Base-by-base conservation (phyloP, 2,888 invertebrate species). In the Hydraecia micacea region DNA sequence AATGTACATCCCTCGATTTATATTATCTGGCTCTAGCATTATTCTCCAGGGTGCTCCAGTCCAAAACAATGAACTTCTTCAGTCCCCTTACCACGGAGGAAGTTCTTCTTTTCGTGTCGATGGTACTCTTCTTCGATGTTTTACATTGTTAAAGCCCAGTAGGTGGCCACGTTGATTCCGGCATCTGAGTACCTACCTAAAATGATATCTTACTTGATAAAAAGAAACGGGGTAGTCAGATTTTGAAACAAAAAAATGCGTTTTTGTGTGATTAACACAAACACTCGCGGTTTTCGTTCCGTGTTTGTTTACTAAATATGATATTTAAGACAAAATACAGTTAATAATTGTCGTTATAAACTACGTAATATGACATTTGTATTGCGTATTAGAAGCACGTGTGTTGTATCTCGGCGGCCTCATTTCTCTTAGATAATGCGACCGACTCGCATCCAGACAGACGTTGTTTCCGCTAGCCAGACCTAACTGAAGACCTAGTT, bases 351-450 rank as follows among this genome's bases (percentile, higher is more conserved):
- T 76, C 39, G 39, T 52, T 70, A 65, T 69, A n/a, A 62, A 84
- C 73, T 69, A 81, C 77, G 81, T 82, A 58, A 58, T 58, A 82
- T 69, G 81, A 71, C 69, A 77, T 70, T 77, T 66, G 79, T 75
- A 87, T 84, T 87, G 83, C 84, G 80, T 86, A 67, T 86, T 81
- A 76, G 82, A 82, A 84, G 85, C 82, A 87, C 85, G 84, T 87
- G 86, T 77, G 85, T 71, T 83, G 75, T 87, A 87, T 87, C 88
- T 77, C 75, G 36, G 32, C 74, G 87, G 70, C 88, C 87, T 87
- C 86, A 87, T 80, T 87, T 69, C 82, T 73, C 79, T 77, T 69
- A 79, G 87, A 87, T 87, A 87, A 75, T 85, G 83, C 71, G 80
- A 79, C 74, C 77, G 83, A 78, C 73, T 69, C 75, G 71, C 69